Evolutionary conservation across 2,888 invertebrate species (phyloP), one percentile per base, ranked within the genome.

Genomic region (Drosophila melanosoma): DNA sequence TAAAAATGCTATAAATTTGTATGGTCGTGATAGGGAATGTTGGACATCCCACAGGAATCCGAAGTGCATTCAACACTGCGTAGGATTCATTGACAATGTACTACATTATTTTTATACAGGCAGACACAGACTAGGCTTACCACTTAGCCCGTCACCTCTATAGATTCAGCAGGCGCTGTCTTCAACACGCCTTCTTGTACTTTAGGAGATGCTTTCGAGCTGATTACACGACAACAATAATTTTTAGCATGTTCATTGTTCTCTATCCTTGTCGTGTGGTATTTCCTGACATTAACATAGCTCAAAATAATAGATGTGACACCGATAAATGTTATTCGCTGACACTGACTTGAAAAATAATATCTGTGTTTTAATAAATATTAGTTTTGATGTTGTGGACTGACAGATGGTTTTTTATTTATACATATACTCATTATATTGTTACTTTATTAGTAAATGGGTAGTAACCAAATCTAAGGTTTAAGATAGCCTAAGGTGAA

Each of bases 191-290:
- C 82, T 86, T 71, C 63, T 75, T 66, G 70, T 74, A 72, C 62
- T 79, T 77, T 75, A 59, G 60, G 70, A 76, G 90, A 88, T 89
- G 67, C 63, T 42, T 75, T 76, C 70, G 56, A 57, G 54, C 70
- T 79, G 88, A 90, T 90, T 89, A 71, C 66, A 69, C 53, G 69
- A 58, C 64, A 76, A 81, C 79, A 74, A 87, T 85, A 81, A 74
- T 79, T 87, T 77, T 70, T 42, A 65, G 69, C 69, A 60, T 64
- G 54, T 74, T 69, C 53, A 74, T 78, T 78, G 76, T 80, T 68
- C 58, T 36, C 40, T 57, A 35, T 60, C 23, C 67, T 53, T 56
- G 62, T 48, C 69, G 35, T 64, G 53, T 56, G 40, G 36, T 56
- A 56, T 69, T 69, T 69, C 72, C 69, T 72, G 72, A 58, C 76